Percentiles rank a stretch among this genome's conserved stretches.
Conservation (phyloP, 2,888 invertebrate genomes). For the Drosophila ochracea region DNA sequence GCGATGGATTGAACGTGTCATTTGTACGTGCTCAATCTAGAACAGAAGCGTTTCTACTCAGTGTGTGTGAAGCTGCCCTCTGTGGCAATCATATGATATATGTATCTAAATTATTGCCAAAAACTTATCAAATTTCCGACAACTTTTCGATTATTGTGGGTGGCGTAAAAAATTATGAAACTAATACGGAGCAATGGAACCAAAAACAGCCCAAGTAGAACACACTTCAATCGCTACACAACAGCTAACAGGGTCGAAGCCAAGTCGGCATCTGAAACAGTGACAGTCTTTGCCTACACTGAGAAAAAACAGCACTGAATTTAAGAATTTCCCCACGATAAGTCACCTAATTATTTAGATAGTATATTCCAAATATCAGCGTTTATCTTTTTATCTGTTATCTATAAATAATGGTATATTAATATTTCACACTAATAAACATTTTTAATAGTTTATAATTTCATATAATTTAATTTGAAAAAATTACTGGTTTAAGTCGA, state of each 20-base stretch:
- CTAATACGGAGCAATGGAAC: slow-evolving; percentile 62
- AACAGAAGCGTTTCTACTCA: background rate
- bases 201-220: slow-evolving; percentile 29
- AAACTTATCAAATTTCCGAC: slow-evolving; percentile 58
- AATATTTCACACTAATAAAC: no score
- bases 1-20: slow-evolving; percentile 33
- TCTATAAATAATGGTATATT: no score
- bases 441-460: no score
- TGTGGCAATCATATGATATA: slow-evolving; percentile 18
- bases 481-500: no score
- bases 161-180: slow-evolving; percentile 55
- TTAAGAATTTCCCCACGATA: background rate
- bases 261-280: slow-evolving; percentile 17
- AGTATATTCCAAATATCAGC: background rate
- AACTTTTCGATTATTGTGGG: slow-evolving; percentile 43
- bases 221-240: slow-evolving; percentile 67
- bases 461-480: no score
- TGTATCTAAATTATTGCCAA: slow-evolving; percentile 38
- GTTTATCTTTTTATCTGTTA: background rate
- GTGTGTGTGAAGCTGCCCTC: background rate
- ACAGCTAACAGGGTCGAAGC: slow-evolving; percentile 49
- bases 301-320: background rate
- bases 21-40: slow-evolving; percentile 36
- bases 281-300: slow-evolving; percentile 12
- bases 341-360: background rate